phyloP scores from a whole-genome alignment of 2,888 invertebrate genomes.

The Xanthorhoe spadicearia region DNA sequence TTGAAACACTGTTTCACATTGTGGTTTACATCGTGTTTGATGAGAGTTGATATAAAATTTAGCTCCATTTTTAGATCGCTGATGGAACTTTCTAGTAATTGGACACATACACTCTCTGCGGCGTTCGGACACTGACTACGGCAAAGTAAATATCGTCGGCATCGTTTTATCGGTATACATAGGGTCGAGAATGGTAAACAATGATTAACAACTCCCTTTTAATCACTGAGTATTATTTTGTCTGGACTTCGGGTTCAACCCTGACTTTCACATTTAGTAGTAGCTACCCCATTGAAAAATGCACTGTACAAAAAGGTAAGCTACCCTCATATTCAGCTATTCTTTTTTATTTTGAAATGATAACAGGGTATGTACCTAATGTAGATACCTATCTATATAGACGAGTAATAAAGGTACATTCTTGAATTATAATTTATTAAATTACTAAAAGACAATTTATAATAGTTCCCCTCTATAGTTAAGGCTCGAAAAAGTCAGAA shows the following conservation, averaged over 20 bases:
- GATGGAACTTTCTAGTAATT: slow-evolving; percentile 41
- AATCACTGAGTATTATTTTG: slow-evolving; percentile 39
- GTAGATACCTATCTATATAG: too few species aligned
- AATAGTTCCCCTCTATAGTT: too few species aligned
- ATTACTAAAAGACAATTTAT: too few species aligned
- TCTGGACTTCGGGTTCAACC: slow-evolving; percentile 26
- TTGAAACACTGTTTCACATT: slow-evolving; percentile 82
- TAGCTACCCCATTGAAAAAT: neutral
- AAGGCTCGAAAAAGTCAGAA: too few species aligned
- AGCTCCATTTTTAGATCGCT: slow-evolving; percentile 69
- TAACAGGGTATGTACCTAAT: too few species aligned
- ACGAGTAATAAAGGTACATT: too few species aligned
- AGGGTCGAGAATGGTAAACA: slow-evolving; percentile 60
- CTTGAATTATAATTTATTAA: too few species aligned
- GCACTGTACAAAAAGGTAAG: too few species aligned
- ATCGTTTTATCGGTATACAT: slow-evolving; percentile 64
- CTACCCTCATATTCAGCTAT: too few species aligned
- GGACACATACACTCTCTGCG: slow-evolving; percentile 54
- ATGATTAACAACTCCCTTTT: slow-evolving; percentile 47
- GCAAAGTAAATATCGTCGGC: slow-evolving; percentile 61
- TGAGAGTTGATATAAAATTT: slow-evolving; percentile 74
- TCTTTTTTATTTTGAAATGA: too few species aligned
- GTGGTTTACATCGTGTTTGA: slow-evolving; percentile 81
- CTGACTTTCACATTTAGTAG: slow-evolving; percentile 25
- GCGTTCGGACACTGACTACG: slow-evolving; percentile 58